These are phyloP conservation scores for Clostera curtula DNA, from an alignment of 2,888 invertebrate species.

Conservation along the genomic window DNA sequence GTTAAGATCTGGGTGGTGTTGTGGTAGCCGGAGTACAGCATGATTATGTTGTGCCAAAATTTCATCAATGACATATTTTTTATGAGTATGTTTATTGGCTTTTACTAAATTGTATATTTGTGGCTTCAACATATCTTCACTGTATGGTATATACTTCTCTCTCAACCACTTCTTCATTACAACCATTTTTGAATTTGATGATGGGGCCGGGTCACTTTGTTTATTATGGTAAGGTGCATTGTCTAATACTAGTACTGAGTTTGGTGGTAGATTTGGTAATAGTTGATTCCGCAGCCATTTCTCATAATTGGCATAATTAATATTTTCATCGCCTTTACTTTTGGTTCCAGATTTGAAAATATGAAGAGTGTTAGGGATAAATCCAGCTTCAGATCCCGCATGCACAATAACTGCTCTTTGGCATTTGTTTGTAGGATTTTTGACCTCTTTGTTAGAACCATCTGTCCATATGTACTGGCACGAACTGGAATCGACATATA, in stretches of 20 bases:
- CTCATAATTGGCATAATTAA: slow-evolving; percentile 2
- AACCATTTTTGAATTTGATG: slow-evolving; percentile 1
- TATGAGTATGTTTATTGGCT: not conserved
- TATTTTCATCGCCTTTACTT: slow-evolving; percentile 13
- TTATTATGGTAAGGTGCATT: slow-evolving; percentile 4
- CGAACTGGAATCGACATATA: slow-evolving; percentile 4
- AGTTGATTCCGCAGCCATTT: slow-evolving; percentile 1
- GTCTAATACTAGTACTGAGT: slow-evolving; percentile 4
- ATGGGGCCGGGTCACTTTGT: slow-evolving; percentile 2
- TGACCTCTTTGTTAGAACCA: slow-evolving; percentile 6
- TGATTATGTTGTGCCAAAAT: not conserved
- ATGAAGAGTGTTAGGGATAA: slow-evolving; percentile 15
- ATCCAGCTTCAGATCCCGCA: slow-evolving; percentile 18
- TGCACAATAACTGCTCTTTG: slow-evolving; percentile 16
- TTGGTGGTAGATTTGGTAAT: slow-evolving; percentile 3
- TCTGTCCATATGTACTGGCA: slow-evolving; percentile 6
- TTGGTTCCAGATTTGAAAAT: slow-evolving; percentile 7
- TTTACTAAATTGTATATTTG: not conserved
- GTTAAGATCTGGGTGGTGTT: slow-evolving; percentile 18
- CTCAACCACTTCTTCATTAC: slow-evolving; percentile 3
- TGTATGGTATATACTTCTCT: not conserved
- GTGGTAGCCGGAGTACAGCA: slow-evolving; percentile 10
- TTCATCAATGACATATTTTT: not conserved
- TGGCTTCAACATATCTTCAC: not conserved
- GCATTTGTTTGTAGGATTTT: slow-evolving; percentile 15